Base-by-base conservation (phyloP, 2,797 vertebrate genomes). In the Darevskia mixta region DNA sequence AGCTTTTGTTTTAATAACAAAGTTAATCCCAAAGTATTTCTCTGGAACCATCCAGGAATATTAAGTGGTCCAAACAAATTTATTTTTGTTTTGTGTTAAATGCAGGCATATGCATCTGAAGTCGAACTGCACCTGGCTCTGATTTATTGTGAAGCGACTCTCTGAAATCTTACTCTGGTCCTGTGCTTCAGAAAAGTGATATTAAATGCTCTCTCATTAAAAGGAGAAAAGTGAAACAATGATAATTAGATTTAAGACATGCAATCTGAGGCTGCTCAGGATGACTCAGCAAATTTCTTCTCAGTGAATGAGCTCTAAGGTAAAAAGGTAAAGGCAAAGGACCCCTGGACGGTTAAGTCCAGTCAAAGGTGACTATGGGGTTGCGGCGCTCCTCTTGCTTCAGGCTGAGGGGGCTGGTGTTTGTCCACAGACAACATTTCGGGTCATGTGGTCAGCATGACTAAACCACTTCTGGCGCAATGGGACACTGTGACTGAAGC, bases 1-100 rank as follows among this genome's bases (percentile, higher is more conserved):
- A 89, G 91, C 71, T 90, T 87, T 90, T 93, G 85, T 92, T 11
- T 88, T 90, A 89, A 49, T 86, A 91, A 76, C 55, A 72, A 84
- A 80, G 27, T 41, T 85, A 85, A 89, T 89, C 10, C 86, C 32
- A 35, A 18, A 79, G 71, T 82, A 85, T 90, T 93, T 92, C 27
- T 86, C 43, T 85, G 85, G 80, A 89, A 88, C 27, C 88, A 94
- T 77, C 8, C 8, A 10, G 32, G 83, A 95, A 94, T 92, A 91
- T 8, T 89, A 90, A 93, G 76, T 72, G 4, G 58, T 32, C 55
- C 78, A 77, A 78, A 86, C 18, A 91, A 84, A 5, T 8, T 49
- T 86, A 27, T 27, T 67, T 45, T 43, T 27, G 4, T 29, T 77
- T 66, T 43, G 38, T 41, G 2, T 82, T n/a, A 83, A 49, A 85